phyloP scores from a whole-genome alignment of 2,113 vertebrate species.

The Orientallactaga bullata region DNA sequence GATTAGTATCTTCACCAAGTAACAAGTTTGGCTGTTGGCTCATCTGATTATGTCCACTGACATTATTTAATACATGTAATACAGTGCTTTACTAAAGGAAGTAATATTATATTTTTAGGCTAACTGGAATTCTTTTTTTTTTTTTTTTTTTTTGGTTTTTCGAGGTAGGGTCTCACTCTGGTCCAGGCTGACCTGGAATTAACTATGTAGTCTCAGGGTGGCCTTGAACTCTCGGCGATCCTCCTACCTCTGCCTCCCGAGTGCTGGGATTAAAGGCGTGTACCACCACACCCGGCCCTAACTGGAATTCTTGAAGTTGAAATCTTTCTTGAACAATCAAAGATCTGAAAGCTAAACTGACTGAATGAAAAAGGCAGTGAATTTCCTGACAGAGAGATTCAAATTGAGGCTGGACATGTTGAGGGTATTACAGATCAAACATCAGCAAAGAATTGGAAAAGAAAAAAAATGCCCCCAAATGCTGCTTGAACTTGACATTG shows the following conservation, averaged over 20 bases:
- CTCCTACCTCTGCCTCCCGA: no score
- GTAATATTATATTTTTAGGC: not conserved
- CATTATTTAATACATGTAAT: not conserved
- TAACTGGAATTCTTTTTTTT: no score
- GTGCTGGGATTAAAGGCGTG: no score
- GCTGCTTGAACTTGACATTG: not conserved
- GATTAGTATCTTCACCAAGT: not conserved
- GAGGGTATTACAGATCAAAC: not conserved
- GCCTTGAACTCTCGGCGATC: no score
- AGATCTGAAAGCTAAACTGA: not conserved
- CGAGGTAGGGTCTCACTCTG: no score
- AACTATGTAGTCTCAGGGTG: no score
- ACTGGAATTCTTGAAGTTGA: not conserved
- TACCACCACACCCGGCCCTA: no score
- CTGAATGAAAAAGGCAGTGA: constrained; percentile 23
- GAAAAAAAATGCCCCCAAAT: not conserved
- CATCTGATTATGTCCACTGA: not conserved
- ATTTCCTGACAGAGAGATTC: not conserved
- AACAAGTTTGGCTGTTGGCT: not conserved
- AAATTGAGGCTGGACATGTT: not conserved
- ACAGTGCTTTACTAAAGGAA: not conserved
- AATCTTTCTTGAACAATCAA: not conserved
- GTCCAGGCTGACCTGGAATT: no score
- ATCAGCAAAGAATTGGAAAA: not conserved
- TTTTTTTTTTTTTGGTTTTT: no score